Evolutionary conservation across 2,888 invertebrate species (phyloP), one percentile per base, ranked within the genome.

Genomic region (Eledone cirrhosa): DNA sequence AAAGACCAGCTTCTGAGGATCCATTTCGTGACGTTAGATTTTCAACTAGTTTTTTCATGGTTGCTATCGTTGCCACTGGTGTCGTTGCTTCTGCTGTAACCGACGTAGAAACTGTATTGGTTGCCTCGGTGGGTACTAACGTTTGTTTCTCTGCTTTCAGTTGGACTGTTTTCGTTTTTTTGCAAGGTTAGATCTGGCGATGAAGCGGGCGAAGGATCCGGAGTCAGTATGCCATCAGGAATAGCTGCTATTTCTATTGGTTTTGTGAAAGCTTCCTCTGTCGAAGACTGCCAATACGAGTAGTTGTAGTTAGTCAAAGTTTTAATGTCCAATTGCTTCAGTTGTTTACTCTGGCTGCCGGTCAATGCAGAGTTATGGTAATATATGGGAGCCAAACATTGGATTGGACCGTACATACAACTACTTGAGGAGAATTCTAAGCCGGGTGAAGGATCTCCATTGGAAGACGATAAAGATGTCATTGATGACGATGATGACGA

Each of bases 161-260:
- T 41, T 41, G 11, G 8, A 41, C 1, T 41, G 11, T 5, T 41
- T 41, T 41, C 41, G 41, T 5, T 41, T 11, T 78, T 77, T 74
- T 78, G 67, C 19, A 79, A 75, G 63, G 80, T 80, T 69, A 86
- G 86, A 59, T 86, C 84, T 22, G 88, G 87, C 11, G 87, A 87
- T 13, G 85, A 85, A 24, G 84, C 84, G 11, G 88, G 88, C 24
- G 88, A 88, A 24, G 87, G 86, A 27, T 88, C 88, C 16, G 88
- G 88, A 3, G 88, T 88, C 31, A 87, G 84, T 78, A 85, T 87
- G 27, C 86, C 87, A 24, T 87, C 87, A 2, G 87, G 87, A 24
- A 88, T 82, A 11, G 27, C 27, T 65, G 82, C 69, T 24, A 48
- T 76, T 31, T 69, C 72, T 24, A 85, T 78, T 33, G 87, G 87